Conservation (phyloP, 1,140 invertebrate genomes). For the Aphelinus atriplicis region DNA sequence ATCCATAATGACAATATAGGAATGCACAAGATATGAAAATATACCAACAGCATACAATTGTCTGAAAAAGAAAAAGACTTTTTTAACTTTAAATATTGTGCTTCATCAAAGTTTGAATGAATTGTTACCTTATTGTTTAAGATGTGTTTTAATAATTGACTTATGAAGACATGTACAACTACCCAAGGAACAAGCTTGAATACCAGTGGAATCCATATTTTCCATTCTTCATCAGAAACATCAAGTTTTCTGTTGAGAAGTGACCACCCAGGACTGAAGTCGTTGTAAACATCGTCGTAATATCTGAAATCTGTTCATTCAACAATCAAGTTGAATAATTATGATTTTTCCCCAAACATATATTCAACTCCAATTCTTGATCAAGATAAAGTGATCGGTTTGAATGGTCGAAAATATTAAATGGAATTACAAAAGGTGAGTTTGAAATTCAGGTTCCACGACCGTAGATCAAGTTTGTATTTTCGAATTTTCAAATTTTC, state of each 20-base stretch:
- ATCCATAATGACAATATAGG: constrained; percentile 52
- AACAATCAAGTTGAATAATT: constrained; percentile 16
- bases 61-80: constrained; percentile 44
- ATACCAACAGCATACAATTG: constrained; percentile 54
- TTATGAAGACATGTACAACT: constrained; percentile 58
- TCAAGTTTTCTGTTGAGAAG: constrained; percentile 64
- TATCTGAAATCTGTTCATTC: constrained; percentile 52
- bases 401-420: too few species aligned
- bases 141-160: constrained; percentile 52
- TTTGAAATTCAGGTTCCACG: too few species aligned
- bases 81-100: too few species aligned
- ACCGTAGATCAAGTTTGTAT: too few species aligned
- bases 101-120: background rate
- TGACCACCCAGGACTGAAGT: constrained; percentile 62
- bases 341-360: constrained; percentile 13
- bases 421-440: too few species aligned
- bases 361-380: background rate
- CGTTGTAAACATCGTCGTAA: constrained; percentile 53
- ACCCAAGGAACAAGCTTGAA: constrained; percentile 59
- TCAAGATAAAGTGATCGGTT: too few species aligned
- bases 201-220: constrained; percentile 61
- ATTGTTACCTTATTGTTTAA: constrained; percentile 41
- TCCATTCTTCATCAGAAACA: constrained; percentile 69
- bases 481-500: too few species aligned
- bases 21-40: constrained; percentile 52